Base-by-base conservation (phyloP, 2,888 invertebrate genomes). In the Nephrotoma flavescens region DNA sequence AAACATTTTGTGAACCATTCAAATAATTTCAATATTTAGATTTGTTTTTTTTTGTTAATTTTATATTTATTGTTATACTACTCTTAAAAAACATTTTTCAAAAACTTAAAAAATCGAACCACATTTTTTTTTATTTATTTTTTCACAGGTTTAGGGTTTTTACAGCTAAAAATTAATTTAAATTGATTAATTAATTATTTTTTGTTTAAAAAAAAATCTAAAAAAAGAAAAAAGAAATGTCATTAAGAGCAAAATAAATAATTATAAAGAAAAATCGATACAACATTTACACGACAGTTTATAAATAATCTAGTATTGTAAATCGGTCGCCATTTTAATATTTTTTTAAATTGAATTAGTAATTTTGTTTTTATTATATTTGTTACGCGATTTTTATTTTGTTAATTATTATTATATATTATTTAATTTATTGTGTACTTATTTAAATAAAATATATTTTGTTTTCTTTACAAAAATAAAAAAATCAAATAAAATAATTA, bases 91-190 rank as follows among this genome's bases (percentile, higher is more conserved):
- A 19, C 19, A 47, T 86, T 86, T 86, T 86, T 6, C 86, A 57
- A 44, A 52, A 57, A 42, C 19, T 88, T 31, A 71, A 71, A 52
- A 71, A 71, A 71, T 71, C 71, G 71, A 71, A 71, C 71, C 71
- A 71, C 71, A 71, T 31, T 71, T 71, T 87, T 84, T 87, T 88
- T 88, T 86, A 71, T 87, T 88, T 88, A 31, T 88, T 88, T 88
- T 87, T 87, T 89, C 89, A 88, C 89, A 89, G 89, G 89, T 89
- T 89, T 89, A 89, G 89, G 89, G 89, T 88, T 88, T 89, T 89
- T 88, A 89, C 89, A 88, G 88, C 88, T 88, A 89, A 89, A 88
- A 89, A 88, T 87, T 89, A 88, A 88, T 87, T 87, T 87, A 87
- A 86, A 86, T 87, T 87, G 83, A 86, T 86, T 71, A 71, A 71